phyloP scores from a whole-genome alignment of 2,113 vertebrate genomes.

The Tyto alba region DNA sequence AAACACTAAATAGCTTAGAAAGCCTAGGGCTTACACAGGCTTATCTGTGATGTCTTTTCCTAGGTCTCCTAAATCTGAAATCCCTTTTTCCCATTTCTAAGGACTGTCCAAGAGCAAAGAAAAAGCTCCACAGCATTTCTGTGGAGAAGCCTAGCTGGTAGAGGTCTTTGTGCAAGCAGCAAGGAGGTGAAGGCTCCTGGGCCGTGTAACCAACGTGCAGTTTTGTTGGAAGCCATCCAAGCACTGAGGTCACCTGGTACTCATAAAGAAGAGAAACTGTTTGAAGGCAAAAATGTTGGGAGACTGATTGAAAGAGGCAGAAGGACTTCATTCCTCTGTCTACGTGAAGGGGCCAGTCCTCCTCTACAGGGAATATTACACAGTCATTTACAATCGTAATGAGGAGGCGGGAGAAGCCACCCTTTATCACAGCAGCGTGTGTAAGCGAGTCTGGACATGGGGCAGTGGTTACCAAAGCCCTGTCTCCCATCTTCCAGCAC shows the following conservation, averaged over 20 bases:
- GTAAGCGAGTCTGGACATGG: not conserved
- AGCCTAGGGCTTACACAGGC: not conserved
- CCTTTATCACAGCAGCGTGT: rapidly evolving
- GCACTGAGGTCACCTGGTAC: not conserved
- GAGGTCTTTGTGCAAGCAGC: not conserved
- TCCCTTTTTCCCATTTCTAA: not conserved
- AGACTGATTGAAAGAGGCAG: not conserved
- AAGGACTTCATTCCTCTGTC: not conserved
- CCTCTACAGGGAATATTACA: not conserved
- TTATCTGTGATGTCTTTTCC: not conserved
- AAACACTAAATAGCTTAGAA: not conserved
- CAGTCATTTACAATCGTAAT: not conserved
- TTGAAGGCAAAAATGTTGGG: not conserved
- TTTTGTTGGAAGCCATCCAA: not conserved
- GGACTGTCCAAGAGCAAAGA: not conserved
- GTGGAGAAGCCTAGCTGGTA: not conserved
- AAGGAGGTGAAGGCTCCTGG: not conserved
- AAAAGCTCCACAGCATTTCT: not conserved
- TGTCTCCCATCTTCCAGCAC: not conserved
- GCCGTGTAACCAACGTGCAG: not conserved
- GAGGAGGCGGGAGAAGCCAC: not conserved
- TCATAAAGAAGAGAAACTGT: not conserved
- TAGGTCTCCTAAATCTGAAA: not conserved
- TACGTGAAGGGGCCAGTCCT: not conserved
- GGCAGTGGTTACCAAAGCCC: not conserved